Base-by-base conservation (phyloP, 2,797 vertebrate genomes). In the Eremophila alpestris region DNA sequence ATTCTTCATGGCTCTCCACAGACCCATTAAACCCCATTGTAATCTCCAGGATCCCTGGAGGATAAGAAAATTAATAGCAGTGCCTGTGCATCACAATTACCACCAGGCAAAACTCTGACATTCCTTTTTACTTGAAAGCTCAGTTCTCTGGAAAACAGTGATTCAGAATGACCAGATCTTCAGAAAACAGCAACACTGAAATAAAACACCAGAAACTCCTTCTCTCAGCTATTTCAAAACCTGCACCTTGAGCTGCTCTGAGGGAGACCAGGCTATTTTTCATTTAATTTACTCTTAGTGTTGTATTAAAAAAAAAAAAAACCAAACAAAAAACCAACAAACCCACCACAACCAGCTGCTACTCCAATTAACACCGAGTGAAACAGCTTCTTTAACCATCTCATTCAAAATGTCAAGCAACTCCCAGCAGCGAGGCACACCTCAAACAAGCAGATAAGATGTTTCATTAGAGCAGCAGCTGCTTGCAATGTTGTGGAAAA, bases 401-500 rank as follows among this genome's bases (percentile, higher is more conserved):
- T 79, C 34, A 84, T 73, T 80, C 75, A 26, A 74, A 81, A 84
- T 70, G 91, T 92, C 91, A 94, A 79, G 55, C 74, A 84, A 55
- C 79, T 87, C 92, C 81, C 78, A 90, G 74, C 83, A 82, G 69
- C 36, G 32, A 92, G 90, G 45, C 94, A 65, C 92, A 90, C 83
- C 83, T 96, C 92, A 87, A 86, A 70, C 41, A 43, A 51, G 84
- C 78, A 94, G 91, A 87, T 94, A 87, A 96, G 87, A 92, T 34
- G 75, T 60, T 91, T 91, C 81, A 83, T 89, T 92, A 91, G 78
- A 87, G 68, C 55, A 46, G 60, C 38, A 75, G 68, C 89, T 89
- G 56, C 91, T 91, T 52, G 59, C 71, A 73, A 7, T 87, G 45
- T 48, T 34, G 75, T 24, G 59, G 70, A 77, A 93, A 95, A 83